Evolutionary conservation across 2,113 vertebrate genomes (phyloP), one percentile per base, ranked within the genome.

Genomic region (Paedocypris sp.): DNA sequence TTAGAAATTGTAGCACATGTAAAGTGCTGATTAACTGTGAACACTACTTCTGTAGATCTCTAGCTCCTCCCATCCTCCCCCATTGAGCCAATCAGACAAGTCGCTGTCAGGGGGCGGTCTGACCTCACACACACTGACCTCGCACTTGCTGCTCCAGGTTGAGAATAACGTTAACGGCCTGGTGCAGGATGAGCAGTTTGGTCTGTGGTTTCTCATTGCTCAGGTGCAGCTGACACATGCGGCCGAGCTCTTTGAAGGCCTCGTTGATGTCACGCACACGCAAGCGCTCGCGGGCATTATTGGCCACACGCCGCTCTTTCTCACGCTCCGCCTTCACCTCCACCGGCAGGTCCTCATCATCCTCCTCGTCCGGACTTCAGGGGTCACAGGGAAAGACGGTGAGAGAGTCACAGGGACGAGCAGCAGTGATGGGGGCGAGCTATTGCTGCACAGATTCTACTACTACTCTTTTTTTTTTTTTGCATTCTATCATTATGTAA

Each of bases 91-190:
- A 2, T 4, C 50, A 41, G 54, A 28, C n/a, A n/a, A n/a, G n/a
- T n/a, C n/a, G n/a, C n/a, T n/a, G n/a, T n/a, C n/a, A n/a, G n/a
- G n/a, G n/a, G n/a, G n/a, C n/a, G n/a, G n/a, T n/a, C n/a, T n/a
- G n/a, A n/a, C n/a, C n/a, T n/a, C n/a, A n/a, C 82, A 85, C 89
- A 87, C 90, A 95, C 94, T 98, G 88, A 97, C 94, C 94, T 98
- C 94, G 85, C 80, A 97, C 94, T 92, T 98, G 94, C 86, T 94
- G 93, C 87, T 98, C 94, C 91, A 98, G 88, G 87, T 91, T 93
- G 84, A 98, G 89, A 82, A 98, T 97, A 86, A 98, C 88, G 77
- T 90, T 91, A 79, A 98, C 92, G 64, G 94, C 94, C 90, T 98
- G 94, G 87, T 98, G 94, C 79, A 98, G 92, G 79, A 98, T 87